A percentile compares a stretch with the other conserved stretches of the same genome.
phyloP scores from a whole-genome alignment of 1,140 invertebrate genomes.

The Hylaeus volcanicus region DNA sequence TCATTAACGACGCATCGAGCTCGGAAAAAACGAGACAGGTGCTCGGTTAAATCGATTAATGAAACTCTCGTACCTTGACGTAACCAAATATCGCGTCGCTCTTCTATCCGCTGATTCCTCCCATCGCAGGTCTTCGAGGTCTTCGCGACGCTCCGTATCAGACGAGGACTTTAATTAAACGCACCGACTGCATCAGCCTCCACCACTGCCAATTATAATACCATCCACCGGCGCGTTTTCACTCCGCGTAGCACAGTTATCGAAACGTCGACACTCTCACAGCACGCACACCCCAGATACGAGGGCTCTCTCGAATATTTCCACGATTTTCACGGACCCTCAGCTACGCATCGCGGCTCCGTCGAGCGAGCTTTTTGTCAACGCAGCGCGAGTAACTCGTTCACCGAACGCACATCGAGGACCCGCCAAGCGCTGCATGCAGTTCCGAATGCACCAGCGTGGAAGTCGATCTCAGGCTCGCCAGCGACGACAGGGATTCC shows the following conservation, averaged over 20 bases:
- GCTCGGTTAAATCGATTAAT: no score
- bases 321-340: neutral
- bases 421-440: neutral
- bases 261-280: neutral
- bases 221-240: constrained; percentile 20
- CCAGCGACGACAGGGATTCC: neutral
- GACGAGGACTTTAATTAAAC: constrained; percentile 13
- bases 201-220: constrained; percentile 22
- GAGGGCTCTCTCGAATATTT: neutral
- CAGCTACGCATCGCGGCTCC: neutral
- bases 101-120: neutral
- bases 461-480: neutral
- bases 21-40: neutral
- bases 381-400: neutral
- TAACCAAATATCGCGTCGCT: no score
- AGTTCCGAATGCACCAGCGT: neutral
- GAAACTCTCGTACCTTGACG: no score
- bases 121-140: neutral
- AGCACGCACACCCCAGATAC: neutral
- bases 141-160: neutral
- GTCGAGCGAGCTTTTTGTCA: neutral
- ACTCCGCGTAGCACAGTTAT: constrained; percentile 13
- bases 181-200: neutral
- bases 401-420: neutral
- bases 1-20: neutral